Conservation (phyloP, 1,140 invertebrate genomes). For the Leptinotarsa lineolata region DNA sequence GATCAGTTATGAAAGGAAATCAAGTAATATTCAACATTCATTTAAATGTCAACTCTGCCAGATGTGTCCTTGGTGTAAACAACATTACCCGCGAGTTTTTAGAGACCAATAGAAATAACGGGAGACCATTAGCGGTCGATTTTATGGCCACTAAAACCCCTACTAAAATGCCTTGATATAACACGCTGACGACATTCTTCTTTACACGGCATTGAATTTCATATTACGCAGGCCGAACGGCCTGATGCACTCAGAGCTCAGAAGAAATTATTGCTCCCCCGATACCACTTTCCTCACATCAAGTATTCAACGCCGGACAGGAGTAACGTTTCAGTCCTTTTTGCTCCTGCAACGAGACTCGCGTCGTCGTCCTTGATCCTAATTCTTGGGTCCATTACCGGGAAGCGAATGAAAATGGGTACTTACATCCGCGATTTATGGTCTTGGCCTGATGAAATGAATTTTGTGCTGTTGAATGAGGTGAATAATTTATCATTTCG, state of each 20-base stretch:
- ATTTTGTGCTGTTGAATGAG: not conserved
- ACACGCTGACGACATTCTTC: conserved; percentile 23
- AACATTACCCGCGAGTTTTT: no score
- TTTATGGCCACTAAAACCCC: not conserved
- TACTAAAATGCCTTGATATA: not conserved
- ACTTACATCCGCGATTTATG: not conserved
- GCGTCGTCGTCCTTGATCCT: no score
- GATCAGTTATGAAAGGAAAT: no score
- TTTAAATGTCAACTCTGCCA: no score
- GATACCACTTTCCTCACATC: conserved; percentile 25
- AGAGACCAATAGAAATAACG: no score
- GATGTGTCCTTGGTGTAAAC: no score
- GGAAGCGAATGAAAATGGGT: no score
- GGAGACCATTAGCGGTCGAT: not conserved
- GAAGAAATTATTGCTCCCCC: conserved; percentile 27
- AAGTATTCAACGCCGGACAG: conserved; percentile 28
- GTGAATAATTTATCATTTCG: no score
- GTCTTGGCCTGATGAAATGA: not conserved
- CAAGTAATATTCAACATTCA: no score
- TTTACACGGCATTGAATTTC: conserved; percentile 30
- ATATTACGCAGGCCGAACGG: conserved; percentile 18
- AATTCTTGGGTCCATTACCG: no score
- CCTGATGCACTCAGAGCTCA: conserved; percentile 26
- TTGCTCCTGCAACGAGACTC: not conserved
- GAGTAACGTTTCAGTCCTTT: not conserved